These are phyloP conservation scores for Poicephalus meyeri DNA, from an alignment of 2,113 vertebrate species.

Conservation along the genomic window DNA sequence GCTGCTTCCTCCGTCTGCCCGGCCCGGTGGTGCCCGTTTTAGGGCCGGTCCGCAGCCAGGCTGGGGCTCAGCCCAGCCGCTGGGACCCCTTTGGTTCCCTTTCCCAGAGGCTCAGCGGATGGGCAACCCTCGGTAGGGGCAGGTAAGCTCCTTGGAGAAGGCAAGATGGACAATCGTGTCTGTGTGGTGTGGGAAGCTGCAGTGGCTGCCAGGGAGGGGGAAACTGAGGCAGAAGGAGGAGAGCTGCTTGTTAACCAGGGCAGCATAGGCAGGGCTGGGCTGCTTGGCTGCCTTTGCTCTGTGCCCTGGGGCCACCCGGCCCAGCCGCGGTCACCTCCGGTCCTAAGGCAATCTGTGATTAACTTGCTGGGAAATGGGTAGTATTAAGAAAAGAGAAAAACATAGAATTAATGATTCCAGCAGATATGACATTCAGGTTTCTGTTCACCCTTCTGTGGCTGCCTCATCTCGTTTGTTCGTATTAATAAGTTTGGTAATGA, in stretches of 20 bases:
- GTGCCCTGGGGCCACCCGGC: neutral
- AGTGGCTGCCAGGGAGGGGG: neutral
- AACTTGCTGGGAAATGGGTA: neutral
- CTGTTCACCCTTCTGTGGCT: neutral
- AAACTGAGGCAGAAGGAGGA: neutral
- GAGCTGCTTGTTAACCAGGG: neutral
- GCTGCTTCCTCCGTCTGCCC: neutral
- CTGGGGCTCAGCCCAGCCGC: neutral
- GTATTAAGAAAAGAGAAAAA: neutral
- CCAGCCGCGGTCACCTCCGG: neutral
- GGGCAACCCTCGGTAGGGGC: neutral
- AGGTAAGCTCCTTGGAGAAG: neutral
- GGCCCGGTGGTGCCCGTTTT: neutral
- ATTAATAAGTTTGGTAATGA: neutral
- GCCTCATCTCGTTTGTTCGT: neutral
- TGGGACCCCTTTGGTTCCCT: neutral
- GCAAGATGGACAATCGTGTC: neutral
- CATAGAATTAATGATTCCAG: neutral
- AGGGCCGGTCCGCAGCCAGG: neutral
- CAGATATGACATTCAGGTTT: neutral
- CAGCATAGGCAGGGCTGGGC: neutral
- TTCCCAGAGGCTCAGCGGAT: neutral
- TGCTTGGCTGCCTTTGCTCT: neutral
- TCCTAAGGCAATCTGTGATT: neutral
- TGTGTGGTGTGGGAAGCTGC: neutral